Evolutionary conservation across 2,888 invertebrate species (phyloP), one percentile per base, ranked within the genome.

Genomic region (Drosophila nr. fundita): DNA sequence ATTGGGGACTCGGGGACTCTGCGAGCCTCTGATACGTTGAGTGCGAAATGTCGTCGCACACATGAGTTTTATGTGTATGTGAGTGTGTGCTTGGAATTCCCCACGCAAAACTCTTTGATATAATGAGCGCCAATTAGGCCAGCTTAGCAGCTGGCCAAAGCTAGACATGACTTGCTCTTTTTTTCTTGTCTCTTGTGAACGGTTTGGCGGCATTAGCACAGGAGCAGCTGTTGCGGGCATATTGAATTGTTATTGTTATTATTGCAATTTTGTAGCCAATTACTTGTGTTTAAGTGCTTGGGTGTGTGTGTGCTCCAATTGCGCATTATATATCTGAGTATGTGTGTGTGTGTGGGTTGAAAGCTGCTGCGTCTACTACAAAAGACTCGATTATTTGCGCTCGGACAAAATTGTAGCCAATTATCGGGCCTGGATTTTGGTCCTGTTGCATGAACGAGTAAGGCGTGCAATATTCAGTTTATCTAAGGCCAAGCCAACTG

Each of bases 191-290:
- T 53, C 32, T 24, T 32, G 53, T 18, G 21, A 53, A 27, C 62
- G 72, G 63, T 70, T 73, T 64, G 59, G 73, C 49, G 68, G 67
- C 60, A 66, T 73, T 65, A 59, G 60, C 53, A 69, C 50, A 54
- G 48, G 48, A 84, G 80, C 85, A 86, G 82, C 90, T 86, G 85
- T 89, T 86, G 86, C 67, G 70, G 83, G 76, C 88, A 90, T 81
- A 87, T 87, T 88, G 86, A 87, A 87, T 87, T 83, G 88, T 87
- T 87, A 90, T 90, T 88, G 88, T 87, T 89, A 87, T 87, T 75
- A 88, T 86, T 90, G 87, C 90, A 85, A 88, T 86, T 89, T 80
- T 89, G 87, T 89, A 76, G 80, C 85, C 88, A 85, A 85, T 86
- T 86, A 80, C 87, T 80, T 81, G 90, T 80, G 79, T 74, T 66